Percentiles rank a stretch among this genome's conserved stretches.
Conservation (phyloP, 2,113 vertebrate genomes). For the Tragelaphus imberbis region DNA sequence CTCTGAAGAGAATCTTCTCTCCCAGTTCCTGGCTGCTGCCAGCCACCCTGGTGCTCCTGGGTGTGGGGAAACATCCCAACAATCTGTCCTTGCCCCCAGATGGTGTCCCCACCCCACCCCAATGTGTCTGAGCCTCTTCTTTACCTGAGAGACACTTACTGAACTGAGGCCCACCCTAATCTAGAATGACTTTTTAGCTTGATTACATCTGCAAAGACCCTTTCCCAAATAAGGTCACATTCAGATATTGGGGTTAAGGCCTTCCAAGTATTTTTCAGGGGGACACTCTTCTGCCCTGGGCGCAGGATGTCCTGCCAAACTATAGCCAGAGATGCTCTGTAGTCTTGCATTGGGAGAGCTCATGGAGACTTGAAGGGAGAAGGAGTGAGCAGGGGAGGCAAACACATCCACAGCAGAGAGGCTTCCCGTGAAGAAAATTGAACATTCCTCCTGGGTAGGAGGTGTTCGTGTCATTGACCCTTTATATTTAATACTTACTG, state of each 20-base stretch:
- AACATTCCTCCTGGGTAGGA: not conserved
- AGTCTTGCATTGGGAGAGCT: not conserved
- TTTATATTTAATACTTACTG: not conserved
- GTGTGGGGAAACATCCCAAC: accelerated
- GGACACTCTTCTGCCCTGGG: not conserved
- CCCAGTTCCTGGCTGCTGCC: no score
- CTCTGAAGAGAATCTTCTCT: not conserved
- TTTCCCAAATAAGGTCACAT: not conserved
- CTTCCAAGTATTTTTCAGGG: not conserved
- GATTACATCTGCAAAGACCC: not conserved
- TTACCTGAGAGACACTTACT: not conserved
- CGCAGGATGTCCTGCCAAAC: no score
- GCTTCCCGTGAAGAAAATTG: not conserved
- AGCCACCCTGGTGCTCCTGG: not conserved
- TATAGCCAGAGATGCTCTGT: not conserved
- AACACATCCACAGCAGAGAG: no score
- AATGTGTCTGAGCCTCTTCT: not conserved
- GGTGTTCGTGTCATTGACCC: accelerated
- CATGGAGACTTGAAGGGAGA: accelerated
- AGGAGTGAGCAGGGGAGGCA: not conserved
- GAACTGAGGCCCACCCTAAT: not conserved
- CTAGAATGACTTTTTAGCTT: not conserved
- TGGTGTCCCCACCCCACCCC: accelerated
- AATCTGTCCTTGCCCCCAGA: not conserved
- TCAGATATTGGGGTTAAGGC: not conserved